A percentile compares a stretch with the other conserved stretches of the same genome.
These are phyloP conservation scores for Apodemia hepburni DNA, from an alignment of 2,888 invertebrate genomes.

Conservation along the genomic window DNA sequence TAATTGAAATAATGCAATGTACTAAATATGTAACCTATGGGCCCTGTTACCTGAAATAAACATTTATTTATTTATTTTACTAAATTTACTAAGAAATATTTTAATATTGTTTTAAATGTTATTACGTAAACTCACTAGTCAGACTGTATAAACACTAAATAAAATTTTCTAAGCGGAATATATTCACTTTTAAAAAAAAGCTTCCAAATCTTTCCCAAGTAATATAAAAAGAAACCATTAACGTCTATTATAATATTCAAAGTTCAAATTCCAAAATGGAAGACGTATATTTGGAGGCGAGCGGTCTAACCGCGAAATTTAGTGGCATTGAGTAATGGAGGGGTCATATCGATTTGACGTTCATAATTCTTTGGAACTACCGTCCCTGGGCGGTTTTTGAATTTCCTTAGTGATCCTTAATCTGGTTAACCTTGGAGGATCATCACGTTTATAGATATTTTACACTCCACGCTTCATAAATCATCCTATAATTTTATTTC, in stretches of 20 bases:
- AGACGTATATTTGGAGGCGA: not conserved
- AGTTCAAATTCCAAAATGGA: slow-evolving; percentile 1
- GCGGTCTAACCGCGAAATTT: slow-evolving; percentile 9
- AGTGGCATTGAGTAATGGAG: slow-evolving; percentile 16
- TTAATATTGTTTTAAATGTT: no score
- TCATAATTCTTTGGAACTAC: slow-evolving; percentile 14
- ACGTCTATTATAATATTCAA: slow-evolving; percentile 16
- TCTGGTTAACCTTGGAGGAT: not conserved
- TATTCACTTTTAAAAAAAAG: slow-evolving; percentile 1
- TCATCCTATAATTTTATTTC: not conserved
- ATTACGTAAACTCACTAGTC: no score
- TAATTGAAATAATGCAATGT: no score
- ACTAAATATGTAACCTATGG: no score
- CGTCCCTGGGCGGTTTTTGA: slow-evolving; percentile 5
- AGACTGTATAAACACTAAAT: no score
- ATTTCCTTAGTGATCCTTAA: slow-evolving; percentile 12
- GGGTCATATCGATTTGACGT: slow-evolving; percentile 13
- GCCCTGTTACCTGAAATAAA: no score
- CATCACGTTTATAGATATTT: not conserved
- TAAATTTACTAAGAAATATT: no score
- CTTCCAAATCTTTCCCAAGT: not conserved
- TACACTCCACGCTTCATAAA: not conserved
- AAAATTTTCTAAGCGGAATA: not conserved
- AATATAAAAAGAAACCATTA: slow-evolving; percentile 4
- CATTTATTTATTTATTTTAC: no score